These are phyloP conservation scores for Plectropomus leopardus DNA, from an alignment of 2,113 vertebrate genomes.

Conservation along the genomic window DNA sequence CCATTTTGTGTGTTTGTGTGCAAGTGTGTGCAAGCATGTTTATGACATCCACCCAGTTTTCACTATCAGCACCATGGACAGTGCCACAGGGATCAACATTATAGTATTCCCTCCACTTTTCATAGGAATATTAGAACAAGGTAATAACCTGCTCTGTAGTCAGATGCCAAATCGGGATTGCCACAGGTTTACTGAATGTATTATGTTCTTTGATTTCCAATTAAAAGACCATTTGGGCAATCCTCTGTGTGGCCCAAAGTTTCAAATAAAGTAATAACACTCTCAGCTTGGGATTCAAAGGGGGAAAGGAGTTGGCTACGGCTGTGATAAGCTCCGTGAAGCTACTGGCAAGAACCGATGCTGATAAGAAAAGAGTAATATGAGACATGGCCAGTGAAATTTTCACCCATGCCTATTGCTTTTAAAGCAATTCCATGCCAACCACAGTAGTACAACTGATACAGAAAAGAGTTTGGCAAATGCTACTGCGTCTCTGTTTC, in stretches of 20 bases:
- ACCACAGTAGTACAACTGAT: constrained; percentile 33
- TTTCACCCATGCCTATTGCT: constrained; percentile 31
- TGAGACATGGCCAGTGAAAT: constrained; percentile 47
- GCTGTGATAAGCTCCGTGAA: constrained; percentile 56
- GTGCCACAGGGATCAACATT: constrained; percentile 60
- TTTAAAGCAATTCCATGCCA: constrained; percentile 50
- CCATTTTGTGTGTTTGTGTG: background rate
- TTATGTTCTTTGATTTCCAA: constrained; percentile 64
- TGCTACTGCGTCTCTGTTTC: constrained; percentile 30
- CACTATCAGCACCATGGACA: constrained; percentile 47
- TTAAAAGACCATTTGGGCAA: constrained; percentile 64
- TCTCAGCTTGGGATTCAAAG: constrained; percentile 55
- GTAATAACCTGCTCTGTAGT: constrained; percentile 37
- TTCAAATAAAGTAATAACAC: constrained; percentile 63
- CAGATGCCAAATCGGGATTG: constrained; percentile 48
- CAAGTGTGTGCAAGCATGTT: background rate
- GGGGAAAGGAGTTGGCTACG: constrained; percentile 37
- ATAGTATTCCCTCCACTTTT: constrained; percentile 17
- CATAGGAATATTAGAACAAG: constrained; percentile 42
- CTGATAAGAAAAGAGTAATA: constrained; percentile 65
- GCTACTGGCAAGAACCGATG: constrained; percentile 50
- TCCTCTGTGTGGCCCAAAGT: constrained; percentile 51
- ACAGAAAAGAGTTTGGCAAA: constrained; percentile 53
- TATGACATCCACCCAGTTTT: constrained; percentile 1
- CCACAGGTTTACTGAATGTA: constrained; percentile 62